Percentiles rank a stretch among this genome's conserved stretches.
Conservation (phyloP, 2,888 invertebrate species). For the Chorisops tibialis region DNA sequence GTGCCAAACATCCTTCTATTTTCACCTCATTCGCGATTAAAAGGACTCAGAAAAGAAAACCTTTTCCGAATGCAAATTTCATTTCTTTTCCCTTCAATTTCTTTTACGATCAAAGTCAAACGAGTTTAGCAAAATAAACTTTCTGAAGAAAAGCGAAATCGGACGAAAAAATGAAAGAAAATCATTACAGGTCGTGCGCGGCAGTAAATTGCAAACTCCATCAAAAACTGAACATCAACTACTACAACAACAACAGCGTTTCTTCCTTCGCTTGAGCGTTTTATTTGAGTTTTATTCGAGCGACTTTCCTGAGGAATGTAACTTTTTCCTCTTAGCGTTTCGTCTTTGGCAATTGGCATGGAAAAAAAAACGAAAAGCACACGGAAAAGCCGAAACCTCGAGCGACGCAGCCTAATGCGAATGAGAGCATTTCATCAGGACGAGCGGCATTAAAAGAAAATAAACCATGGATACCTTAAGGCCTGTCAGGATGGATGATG, state of each 20-base stretch:
- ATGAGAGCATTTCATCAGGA: not conserved
- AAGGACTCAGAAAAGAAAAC: not conserved
- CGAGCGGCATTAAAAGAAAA: not conserved
- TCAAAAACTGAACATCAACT: conserved; percentile 18
- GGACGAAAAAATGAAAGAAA: not conserved
- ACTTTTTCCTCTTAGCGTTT: not conserved
- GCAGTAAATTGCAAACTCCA: conserved; percentile 16
- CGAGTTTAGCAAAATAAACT: no score
- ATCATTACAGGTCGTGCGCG: conserved; percentile 12
- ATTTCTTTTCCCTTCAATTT: not conserved
- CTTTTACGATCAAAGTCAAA: not conserved
- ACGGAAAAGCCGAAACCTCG: not conserved
- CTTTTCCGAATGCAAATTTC: not conserved
- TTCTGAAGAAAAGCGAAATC: not conserved
- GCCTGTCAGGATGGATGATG: no score
- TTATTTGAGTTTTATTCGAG: conserved; percentile 7
- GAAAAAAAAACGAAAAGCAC: not conserved
- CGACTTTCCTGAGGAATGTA: conserved; percentile 6
- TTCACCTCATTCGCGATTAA: no score
- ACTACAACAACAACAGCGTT: not conserved
- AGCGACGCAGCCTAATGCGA: not conserved
- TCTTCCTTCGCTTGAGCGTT: not conserved
- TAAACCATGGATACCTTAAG: not conserved
- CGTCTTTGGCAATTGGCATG: not conserved
- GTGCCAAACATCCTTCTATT: no score